Percentiles rank a stretch among this genome's conserved stretches.
Conservation (phyloP, 2,113 vertebrate species). For the Heterotis niloticus region DNA sequence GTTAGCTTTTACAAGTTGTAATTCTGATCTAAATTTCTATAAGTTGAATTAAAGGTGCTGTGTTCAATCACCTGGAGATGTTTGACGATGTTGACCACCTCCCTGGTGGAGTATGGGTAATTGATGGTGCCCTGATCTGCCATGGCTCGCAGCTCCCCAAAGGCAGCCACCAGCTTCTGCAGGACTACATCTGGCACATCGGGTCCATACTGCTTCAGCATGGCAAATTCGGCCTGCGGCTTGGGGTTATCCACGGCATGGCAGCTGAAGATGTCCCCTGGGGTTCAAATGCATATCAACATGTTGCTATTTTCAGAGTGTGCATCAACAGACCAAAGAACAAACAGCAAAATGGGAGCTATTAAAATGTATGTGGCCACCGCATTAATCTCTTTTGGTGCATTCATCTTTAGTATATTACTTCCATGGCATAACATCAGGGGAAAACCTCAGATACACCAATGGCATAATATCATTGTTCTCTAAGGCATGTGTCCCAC, state of each 20-base stretch:
- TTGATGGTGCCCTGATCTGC: constrained; percentile 92
- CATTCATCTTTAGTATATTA: too few relatives aligned
- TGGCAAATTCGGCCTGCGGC: constrained; percentile 82
- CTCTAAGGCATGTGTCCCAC: not conserved
- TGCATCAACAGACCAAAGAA: not conserved
- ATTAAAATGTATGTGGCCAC: not conserved
- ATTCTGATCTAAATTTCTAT: not conserved
- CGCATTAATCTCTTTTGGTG: too few relatives aligned
- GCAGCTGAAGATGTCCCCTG: constrained; percentile 97
- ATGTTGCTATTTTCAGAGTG: not conserved
- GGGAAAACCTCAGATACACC: not conserved
- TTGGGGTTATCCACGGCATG: constrained; percentile 95
- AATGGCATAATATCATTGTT: too few relatives aligned
- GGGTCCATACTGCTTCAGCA: constrained; percentile 90
- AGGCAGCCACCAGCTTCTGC: constrained; percentile 85
- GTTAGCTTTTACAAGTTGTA: not conserved
- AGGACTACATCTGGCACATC: constrained; percentile 76
- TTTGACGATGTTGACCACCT: constrained; percentile 95
- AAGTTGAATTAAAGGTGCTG: not conserved
- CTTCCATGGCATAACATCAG: not conserved
- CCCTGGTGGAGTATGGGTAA: constrained; percentile 96
- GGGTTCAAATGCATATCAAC: not conserved
- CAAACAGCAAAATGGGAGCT: not conserved
- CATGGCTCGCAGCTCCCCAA: constrained; percentile 88
- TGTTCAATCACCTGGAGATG: constrained; percentile 81